Evolutionary conservation across 1,140 invertebrate species (phyloP).

Genomic region (Ceratosolen fusciceps): DNA sequence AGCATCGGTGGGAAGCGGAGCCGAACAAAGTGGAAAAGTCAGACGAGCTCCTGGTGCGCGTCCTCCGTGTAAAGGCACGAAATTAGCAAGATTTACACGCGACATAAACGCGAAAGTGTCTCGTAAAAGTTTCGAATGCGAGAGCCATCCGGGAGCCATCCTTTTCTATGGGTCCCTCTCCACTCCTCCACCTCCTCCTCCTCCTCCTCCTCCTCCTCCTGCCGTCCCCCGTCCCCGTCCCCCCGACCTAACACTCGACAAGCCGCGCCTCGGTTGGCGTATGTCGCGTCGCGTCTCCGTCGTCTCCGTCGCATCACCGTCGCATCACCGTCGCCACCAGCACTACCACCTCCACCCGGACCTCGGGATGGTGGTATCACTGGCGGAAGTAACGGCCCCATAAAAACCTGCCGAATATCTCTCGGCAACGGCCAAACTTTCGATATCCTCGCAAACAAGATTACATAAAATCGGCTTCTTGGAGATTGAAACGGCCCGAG

Average conservation of each 20-base stretch:
- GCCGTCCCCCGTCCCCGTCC: conserved; percentile 13
- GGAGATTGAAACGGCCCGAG: conserved; percentile 47
- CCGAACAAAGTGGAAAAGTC: conserved; percentile 51
- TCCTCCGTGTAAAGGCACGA: conserved; percentile 58
- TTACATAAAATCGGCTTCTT: conserved; percentile 42
- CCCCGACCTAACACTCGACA: conserved; percentile 28
- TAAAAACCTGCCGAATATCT: conserved; percentile 64
- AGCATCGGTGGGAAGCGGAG: conserved; percentile 52
- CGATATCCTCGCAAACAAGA: conserved; percentile 54
- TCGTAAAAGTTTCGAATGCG: conserved; percentile 65
- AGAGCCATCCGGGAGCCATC: conserved; percentile 29
- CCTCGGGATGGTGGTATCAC: no score
- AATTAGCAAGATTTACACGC: conserved; percentile 68
- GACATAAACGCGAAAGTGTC: conserved; percentile 65
- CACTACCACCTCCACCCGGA: no score
- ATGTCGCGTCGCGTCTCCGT: conserved; percentile 48
- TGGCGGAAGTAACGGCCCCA: conserved; percentile 62
- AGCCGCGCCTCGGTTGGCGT: conserved; percentile 52
- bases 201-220: no score
- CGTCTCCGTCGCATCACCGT: no score
- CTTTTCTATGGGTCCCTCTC: no score
- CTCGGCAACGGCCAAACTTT: conserved; percentile 60
- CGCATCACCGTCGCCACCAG: no score
- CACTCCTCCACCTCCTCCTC: conserved; percentile 24
- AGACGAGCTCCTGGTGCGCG: conserved; percentile 26